A percentile compares a stretch with the other conserved stretches of the same genome.
phyloP scores from a whole-genome alignment of 2,888 invertebrate species.

The Harpalus rubripes region DNA sequence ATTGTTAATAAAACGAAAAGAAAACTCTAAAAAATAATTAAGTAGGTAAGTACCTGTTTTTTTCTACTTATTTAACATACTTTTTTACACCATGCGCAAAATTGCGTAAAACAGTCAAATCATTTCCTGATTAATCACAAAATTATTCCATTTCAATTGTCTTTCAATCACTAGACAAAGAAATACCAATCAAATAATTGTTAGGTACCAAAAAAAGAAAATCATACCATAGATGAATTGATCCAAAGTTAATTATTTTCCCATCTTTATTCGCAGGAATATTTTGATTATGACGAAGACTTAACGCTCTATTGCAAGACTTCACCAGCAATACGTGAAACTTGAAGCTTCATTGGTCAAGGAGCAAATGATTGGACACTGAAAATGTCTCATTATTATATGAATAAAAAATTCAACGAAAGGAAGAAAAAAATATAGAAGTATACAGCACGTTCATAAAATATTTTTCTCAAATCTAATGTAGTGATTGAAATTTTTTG shows the following conservation, averaged over 20 bases:
- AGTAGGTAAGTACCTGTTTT: too few relatives aligned
- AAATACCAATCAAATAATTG: neutral
- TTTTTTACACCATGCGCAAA: neutral
- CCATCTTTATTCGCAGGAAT: constrained; percentile 31
- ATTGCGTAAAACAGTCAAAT: constrained; percentile 2
- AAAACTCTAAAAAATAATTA: too few relatives aligned
- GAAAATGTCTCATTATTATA: constrained; percentile 14
- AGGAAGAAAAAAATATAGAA: neutral
- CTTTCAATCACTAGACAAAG: neutral
- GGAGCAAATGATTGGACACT: neutral
- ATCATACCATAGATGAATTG: constrained; percentile 12
- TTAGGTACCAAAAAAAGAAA: constrained; percentile 25
- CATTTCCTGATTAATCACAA: neutral
- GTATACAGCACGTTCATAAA: neutral
- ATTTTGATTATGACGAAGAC: constrained; percentile 27
- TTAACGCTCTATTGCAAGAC: constrained; percentile 5
- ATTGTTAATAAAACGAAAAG: too few relatives aligned
- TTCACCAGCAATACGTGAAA: neutral
- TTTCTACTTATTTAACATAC: neutral
- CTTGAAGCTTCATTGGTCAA: constrained; percentile 23
- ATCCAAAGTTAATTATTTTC: constrained; percentile 47
- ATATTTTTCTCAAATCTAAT: neutral
- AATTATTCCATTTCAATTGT: constrained; percentile 13
- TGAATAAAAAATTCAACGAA: neutral
- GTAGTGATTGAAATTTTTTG: too few relatives aligned